These are phyloP conservation scores for Tineola bisselliella DNA, from an alignment of 2,888 invertebrate species.

Conservation along the genomic window DNA sequence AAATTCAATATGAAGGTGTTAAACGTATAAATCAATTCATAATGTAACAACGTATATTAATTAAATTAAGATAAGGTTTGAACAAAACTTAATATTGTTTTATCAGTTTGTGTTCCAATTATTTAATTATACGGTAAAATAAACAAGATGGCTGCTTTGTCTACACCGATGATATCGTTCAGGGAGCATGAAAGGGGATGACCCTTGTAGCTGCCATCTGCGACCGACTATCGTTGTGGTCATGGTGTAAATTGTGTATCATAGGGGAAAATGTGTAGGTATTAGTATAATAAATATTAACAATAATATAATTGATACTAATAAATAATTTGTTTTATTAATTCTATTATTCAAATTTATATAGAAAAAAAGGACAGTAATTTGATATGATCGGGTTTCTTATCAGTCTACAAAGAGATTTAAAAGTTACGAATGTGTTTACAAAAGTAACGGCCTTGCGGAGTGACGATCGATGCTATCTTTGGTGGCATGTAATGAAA, in stretches of 20 bases:
- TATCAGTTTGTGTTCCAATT: too few species aligned
- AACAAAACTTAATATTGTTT: too few species aligned
- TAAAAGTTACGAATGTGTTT: background rate
- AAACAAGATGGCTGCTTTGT: background rate
- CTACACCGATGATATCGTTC: background rate
- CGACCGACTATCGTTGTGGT: background rate
- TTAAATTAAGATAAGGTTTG: too few species aligned
- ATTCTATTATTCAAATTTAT: too few species aligned
- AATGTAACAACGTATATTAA: too few species aligned
- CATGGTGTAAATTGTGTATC: background rate
- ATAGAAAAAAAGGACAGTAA: too few species aligned
- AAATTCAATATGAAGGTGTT: too few species aligned
- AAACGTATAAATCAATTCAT: too few species aligned
- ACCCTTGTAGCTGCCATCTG: background rate
- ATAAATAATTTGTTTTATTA: too few species aligned
- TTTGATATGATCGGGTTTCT: too few species aligned
- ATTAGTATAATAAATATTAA: background rate
- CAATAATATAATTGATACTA: too few species aligned
- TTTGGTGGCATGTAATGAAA: slow-evolving; percentile 37
- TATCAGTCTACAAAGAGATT: background rate
- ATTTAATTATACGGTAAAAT: too few species aligned
- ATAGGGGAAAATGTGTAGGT: background rate
- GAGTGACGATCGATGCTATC: slow-evolving; percentile 19
- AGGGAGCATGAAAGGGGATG: background rate
- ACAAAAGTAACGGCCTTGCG: slow-evolving; percentile 15